Percentiles rank a stretch among this genome's conserved stretches.
These are phyloP conservation scores for Agonum fuliginosum DNA, from an alignment of 2,888 invertebrate genomes.

Conservation along the genomic window DNA sequence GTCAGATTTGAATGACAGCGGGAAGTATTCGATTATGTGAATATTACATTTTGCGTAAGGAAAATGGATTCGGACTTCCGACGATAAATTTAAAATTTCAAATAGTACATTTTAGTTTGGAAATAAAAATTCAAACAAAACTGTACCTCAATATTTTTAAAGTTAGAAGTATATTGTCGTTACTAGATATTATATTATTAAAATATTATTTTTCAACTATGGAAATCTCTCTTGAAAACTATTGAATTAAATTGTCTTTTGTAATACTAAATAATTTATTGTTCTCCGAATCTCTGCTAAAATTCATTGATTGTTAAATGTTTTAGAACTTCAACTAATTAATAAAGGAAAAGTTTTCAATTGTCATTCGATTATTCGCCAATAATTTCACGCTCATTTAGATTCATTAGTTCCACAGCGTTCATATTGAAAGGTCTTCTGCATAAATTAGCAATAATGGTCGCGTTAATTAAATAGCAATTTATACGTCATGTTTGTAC, in stretches of 20 bases:
- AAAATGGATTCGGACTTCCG: not conserved
- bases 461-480: slow-evolving; percentile 44
- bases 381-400: slow-evolving; percentile 29
- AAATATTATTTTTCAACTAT: too few species aligned
- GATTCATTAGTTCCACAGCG: not conserved
- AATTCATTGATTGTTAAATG: too few species aligned
- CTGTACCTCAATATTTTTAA: too few species aligned
- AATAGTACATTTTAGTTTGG: not conserved
- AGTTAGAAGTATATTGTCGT: too few species aligned
- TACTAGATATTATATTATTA: too few species aligned
- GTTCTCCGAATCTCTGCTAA: too few species aligned
- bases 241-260: too few species aligned
- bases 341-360: not conserved
- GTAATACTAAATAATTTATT: too few species aligned
- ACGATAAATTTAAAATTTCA: not conserved
- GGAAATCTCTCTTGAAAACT: too few species aligned
- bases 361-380: slow-evolving; percentile 11
- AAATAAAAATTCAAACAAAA: too few species aligned
- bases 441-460: slow-evolving; percentile 39
- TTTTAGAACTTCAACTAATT: too few species aligned
- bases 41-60: not conserved
- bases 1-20: slow-evolving; percentile 7
- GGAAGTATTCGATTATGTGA: not conserved
- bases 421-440: not conserved
- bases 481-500: slow-evolving; percentile 33